These are phyloP conservation scores for Drosophila athabasca DNA, from an alignment of 1,140 invertebrate genomes.

Conservation along the genomic window DNA sequence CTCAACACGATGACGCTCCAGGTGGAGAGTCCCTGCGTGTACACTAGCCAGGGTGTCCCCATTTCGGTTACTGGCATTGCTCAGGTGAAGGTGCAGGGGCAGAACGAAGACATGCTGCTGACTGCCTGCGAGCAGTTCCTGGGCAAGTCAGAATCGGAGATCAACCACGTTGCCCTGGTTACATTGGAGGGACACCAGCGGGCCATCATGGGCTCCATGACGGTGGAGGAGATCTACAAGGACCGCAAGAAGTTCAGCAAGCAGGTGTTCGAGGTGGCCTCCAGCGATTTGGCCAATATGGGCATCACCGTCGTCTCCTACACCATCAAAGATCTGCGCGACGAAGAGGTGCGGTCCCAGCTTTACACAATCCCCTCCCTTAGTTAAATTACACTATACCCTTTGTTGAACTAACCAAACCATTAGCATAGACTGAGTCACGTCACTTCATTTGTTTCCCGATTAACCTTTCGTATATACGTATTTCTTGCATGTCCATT, in stretches of 20 bases:
- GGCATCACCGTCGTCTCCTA: constrained; percentile 99
- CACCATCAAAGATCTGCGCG: constrained; percentile 98
- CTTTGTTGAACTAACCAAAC: constrained; percentile 23
- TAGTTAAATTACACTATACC: not conserved
- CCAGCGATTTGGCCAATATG: constrained; percentile 98
- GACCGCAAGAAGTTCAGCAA: constrained; percentile 99
- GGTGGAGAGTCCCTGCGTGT: constrained; percentile 95
- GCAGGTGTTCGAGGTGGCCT: constrained; percentile 97
- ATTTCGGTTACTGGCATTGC: constrained; percentile 98
- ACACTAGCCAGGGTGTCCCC: constrained; percentile 97
- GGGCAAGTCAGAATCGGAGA: constrained; percentile 94
- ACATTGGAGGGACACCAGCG: constrained; percentile 98
- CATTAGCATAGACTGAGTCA: constrained; percentile 1
- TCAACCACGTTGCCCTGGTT: constrained; percentile 96
- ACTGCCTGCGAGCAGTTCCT: constrained; percentile 98
- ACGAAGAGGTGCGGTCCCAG: constrained; percentile 92
- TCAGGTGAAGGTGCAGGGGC: constrained; percentile 98
- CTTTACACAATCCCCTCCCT: not conserved
- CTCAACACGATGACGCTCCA: constrained; percentile 98
- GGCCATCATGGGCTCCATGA: constrained; percentile 99
- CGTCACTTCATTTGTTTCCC: constrained; percentile 20
- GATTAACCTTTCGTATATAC: constrained; percentile 53
- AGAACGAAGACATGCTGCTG: constrained; percentile 98
- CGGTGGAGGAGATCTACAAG: constrained; percentile 99
- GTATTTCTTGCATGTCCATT: constrained; percentile 73